Evolutionary conservation across 2,888 invertebrate species (phyloP).

Genomic region (Oligia strigilis): DNA sequence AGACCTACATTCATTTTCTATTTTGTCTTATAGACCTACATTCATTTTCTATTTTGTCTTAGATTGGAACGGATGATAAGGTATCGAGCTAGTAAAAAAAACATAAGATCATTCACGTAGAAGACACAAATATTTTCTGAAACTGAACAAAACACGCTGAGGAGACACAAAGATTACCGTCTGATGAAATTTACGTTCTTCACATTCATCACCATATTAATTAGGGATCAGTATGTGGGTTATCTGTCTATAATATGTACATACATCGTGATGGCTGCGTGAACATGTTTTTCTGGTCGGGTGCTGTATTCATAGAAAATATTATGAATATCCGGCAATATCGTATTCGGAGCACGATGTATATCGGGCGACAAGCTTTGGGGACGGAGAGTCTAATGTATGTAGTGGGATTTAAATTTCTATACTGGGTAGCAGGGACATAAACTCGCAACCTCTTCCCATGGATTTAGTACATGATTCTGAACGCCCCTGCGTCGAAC

Average conservation of each 20-base stretch:
- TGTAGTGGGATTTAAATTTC: no score
- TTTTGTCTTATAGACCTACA: no score
- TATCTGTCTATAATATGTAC: slow-evolving; percentile 35
- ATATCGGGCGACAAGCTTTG: no score
- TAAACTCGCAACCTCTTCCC: background rate
- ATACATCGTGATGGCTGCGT: slow-evolving; percentile 48
- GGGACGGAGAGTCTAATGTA: no score
- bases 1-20: no score
- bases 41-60: background rate
- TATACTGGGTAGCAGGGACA: background rate
- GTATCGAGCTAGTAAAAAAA: background rate
- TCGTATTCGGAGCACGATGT: background rate
- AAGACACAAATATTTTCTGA: background rate
- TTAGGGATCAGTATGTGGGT: slow-evolving; percentile 50
- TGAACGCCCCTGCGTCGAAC: background rate
- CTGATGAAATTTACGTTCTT: slow-evolving; percentile 49
- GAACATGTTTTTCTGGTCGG: slow-evolving; percentile 43
- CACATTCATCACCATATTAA: slow-evolving; percentile 42
- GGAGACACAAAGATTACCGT: slow-evolving; percentile 1
- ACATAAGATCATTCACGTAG: background rate
- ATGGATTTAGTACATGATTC: background rate
- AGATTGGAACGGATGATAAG: background rate
- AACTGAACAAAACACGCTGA: background rate
- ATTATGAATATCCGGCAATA: background rate
- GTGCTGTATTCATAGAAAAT: background rate